These are phyloP conservation scores for Ranitomeya imitator DNA, from an alignment of 2,113 vertebrate species.

Conservation along the genomic window DNA sequence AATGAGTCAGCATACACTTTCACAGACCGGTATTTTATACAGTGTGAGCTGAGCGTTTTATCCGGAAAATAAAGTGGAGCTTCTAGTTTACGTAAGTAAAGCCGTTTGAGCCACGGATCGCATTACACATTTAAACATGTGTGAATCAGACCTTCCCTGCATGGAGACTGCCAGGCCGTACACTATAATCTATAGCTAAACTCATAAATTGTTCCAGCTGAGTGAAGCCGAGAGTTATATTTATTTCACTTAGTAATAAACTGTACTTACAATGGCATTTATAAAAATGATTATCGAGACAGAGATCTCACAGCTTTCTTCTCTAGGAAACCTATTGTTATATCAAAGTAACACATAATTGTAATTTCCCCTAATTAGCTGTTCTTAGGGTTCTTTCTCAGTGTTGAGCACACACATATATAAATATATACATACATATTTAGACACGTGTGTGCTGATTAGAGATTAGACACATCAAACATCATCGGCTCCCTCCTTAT, in stretches of 20 bases:
- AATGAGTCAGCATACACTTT: background rate
- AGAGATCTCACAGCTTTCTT: constrained; percentile 20
- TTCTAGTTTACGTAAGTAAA: constrained; percentile 30
- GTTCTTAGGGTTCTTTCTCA: background rate
- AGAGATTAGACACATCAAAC: too few relatives aligned
- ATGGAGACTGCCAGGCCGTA: constrained; percentile 1
- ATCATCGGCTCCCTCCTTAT: too few relatives aligned
- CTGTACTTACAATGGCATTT: constrained; percentile 30
- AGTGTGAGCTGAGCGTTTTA: constrained; percentile 16
- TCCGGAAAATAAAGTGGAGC: constrained; percentile 15
- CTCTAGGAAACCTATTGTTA: constrained; percentile 8
- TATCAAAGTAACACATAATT: background rate
- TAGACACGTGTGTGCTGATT: background rate
- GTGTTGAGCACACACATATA: background rate
- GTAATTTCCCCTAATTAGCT: background rate
- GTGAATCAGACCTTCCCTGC: constrained; percentile 1
- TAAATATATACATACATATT: background rate
- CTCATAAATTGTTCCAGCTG: constrained; percentile 10
- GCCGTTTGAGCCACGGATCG: background rate
- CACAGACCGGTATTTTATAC: background rate
- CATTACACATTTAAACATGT: constrained; percentile 38
- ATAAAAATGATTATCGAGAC: background rate
- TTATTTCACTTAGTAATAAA: constrained; percentile 18
- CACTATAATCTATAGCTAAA: constrained; percentile 37
- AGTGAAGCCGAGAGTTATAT: constrained; percentile 21